phyloP scores from a whole-genome alignment of 2,797 vertebrate species.

The Austrolebias charrua region DNA sequence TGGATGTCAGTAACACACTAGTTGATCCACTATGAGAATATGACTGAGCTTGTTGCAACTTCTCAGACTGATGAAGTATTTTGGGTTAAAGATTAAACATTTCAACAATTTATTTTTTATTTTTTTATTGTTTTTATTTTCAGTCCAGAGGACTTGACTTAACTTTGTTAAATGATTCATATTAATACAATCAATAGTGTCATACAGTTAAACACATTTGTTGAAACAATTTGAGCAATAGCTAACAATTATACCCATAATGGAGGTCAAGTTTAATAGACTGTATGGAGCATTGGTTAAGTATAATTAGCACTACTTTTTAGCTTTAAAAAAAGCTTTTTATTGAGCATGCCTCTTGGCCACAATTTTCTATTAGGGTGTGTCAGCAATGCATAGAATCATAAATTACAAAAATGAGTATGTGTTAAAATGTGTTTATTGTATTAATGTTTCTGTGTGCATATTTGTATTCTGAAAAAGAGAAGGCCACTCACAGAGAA shows the following conservation, averaged over 20 bases:
- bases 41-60: too few species aligned
- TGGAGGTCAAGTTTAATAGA: background rate
- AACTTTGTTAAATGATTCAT: too few species aligned
- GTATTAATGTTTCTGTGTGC: background rate
- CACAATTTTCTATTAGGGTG: background rate
- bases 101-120: too few species aligned
- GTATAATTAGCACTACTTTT: background rate
- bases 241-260: background rate
- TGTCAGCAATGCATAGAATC: background rate
- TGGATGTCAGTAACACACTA: too few species aligned
- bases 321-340: background rate
- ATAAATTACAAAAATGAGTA: background rate
- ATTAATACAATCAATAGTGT: background rate
- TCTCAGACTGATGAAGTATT: too few species aligned
- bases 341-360: background rate
- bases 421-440: background rate
- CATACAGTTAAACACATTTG: background rate
- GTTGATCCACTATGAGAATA: too few species aligned
- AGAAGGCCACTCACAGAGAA: slow-evolving; percentile 88
- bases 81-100: too few species aligned
- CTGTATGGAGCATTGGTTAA: background rate
- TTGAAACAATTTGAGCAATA: background rate
- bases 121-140: too few species aligned
- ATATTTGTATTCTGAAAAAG: slow-evolving; percentile 1
- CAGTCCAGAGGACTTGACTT: too few species aligned